Evolutionary conservation across 2,797 vertebrate genomes (phyloP), one percentile per base, ranked within the genome.

Genomic region (Diceros bicornis): DNA sequence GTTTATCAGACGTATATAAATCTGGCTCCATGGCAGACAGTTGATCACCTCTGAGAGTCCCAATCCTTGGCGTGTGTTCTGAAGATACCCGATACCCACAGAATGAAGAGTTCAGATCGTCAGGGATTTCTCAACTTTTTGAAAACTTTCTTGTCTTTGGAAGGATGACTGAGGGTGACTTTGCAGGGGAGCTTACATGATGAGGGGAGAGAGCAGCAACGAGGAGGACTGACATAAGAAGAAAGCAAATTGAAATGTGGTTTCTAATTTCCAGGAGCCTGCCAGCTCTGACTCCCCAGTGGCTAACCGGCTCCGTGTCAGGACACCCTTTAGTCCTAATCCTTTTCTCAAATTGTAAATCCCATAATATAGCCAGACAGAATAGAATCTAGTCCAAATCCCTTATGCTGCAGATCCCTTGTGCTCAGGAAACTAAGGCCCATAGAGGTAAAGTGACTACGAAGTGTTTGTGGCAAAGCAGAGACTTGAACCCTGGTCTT

Each of bases 381-480:
- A 18, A 72, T 1, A 90, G 85, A 84, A n/a, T 75, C 44, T 62
- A 74, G 47, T 62, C 32, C 7, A 89, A 89, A 66, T 72, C 34
- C 29, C 52, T 61, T 74, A 77, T 81, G 20, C 21, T 62, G 81
- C 18, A 89, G 6, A 37, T 92, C 41, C 41, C 41, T 41, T 41
- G 5, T 41, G 41, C 41, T 41, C 37, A 25, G 69, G 69, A 74
- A 95, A 91, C 44, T 66, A 55, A 97, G 94, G 91, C 16, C 78
- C 0, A 0, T 16, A 47, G 57, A 41, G 10, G 74, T 61, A 52
- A 18, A 91, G n/a, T 21, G 61, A 85, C 83, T 96, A 41, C 25
- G 94, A 89, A 75, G 68, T 66, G 32, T 97, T 32, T 34, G 57
- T 32, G 94, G 57, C 6, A 97, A 61, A 82, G 34, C 81, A 79